Base-by-base conservation (phyloP, 2,113 vertebrate species). In the Myiozetetes cayanensis region DNA sequence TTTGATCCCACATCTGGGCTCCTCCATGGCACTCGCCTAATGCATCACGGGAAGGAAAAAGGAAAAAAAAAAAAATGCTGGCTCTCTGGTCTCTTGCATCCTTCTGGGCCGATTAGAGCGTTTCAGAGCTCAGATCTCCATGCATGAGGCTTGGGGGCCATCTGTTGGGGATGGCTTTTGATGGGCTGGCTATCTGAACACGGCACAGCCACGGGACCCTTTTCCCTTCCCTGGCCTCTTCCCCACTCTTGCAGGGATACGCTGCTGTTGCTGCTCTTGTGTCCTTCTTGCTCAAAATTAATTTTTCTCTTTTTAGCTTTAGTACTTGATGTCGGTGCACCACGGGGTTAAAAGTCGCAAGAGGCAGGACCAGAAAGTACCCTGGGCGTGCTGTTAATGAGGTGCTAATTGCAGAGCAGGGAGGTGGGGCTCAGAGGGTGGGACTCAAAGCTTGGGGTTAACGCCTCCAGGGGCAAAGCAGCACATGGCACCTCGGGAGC, bases 401-500 rank as follows among this genome's bases (percentile, higher is more conserved):
- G 71, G 37, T 24, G 58, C 24, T 94, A 94, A 94, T 46, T 93
- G 47, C 17, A 30, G 33, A 6, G n/a, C 6, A 3, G 44, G 74
- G 37, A 55, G 83, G 30, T 33, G 49, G 22, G 63, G 67, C 43
- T 72, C 53, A 12, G 53, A 11, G 58, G n/a, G 15, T 47, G 49
- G n/a, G 12, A 23, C 81, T 37, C 33, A 66, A 81, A 90, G 6
- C 18, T 35, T 35, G 78, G 33, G 28, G 27, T 67, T 56, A 62
- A 25, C 4, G 6, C 44, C 28, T 31, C 9, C 28, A 14, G 43
- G 24, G 52, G 63, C 6, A 10, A n/a, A 28, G 55, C 41, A 41
- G 31, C 7, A 2, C 14, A 10, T 10, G 18, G 16, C 19, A 6
- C 3, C 1, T 0, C 3, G 16, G 37, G 43, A 27, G 8, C 4